phyloP scores from a whole-genome alignment of 2,113 vertebrate genomes.

The Proteles cristata region DNA sequence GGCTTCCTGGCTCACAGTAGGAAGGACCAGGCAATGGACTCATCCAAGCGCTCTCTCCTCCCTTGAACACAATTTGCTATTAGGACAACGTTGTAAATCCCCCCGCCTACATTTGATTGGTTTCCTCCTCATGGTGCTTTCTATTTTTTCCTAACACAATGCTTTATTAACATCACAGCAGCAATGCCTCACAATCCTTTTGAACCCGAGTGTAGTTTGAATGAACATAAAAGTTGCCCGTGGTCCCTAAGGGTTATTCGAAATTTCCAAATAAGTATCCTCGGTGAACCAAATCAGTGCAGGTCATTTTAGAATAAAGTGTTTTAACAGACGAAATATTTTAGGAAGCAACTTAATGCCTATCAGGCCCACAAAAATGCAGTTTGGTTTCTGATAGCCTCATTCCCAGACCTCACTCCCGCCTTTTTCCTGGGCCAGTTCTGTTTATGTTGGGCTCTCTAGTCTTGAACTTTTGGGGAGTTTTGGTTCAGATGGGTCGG shows the following conservation, averaged over 20 bases:
- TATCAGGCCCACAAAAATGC: not conserved
- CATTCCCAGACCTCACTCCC: not conserved
- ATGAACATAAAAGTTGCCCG: not conserved
- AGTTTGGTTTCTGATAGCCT: not conserved
- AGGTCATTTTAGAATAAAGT: not conserved
- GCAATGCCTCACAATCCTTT: not conserved
- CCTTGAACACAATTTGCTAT: not conserved
- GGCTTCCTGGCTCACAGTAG: not conserved
- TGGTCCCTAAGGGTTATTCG: not conserved
- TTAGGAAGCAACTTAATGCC: not conserved
- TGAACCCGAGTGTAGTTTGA: not conserved
- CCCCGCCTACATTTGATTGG: not conserved
- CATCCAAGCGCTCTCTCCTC: not conserved
- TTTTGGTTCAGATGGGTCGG: not conserved
- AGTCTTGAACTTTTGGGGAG: not conserved
- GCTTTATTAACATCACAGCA: not conserved
- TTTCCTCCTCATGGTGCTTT: not conserved
- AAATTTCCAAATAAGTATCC: conserved; percentile 20
- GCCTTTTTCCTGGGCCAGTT: not conserved
- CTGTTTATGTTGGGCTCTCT: not conserved
- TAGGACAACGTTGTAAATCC: not conserved
- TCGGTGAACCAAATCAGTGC: not conserved
- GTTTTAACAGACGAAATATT: not conserved
- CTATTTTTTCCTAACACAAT: not conserved
- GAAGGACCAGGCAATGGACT: too few species aligned